Conservation (phyloP, 1,140 invertebrate species). For the Drosophila subpulchrella region DNA sequence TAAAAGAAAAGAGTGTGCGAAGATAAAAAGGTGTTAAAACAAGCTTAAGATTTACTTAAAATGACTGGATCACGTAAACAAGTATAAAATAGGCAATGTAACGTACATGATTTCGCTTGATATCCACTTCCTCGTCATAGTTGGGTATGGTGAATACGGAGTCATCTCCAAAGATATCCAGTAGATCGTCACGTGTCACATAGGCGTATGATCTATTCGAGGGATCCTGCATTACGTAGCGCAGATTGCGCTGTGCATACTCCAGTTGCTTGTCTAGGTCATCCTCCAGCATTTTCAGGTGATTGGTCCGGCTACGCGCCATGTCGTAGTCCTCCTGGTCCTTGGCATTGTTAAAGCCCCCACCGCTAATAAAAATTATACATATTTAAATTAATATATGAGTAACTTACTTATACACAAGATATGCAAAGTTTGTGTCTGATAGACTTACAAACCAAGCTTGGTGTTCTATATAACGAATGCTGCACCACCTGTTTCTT, state of each 20-base stretch:
- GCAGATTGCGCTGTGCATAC: conserved; percentile 74
- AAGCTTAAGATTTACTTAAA: no score
- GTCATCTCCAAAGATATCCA: conserved; percentile 70
- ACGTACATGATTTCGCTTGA: conserved; percentile 45
- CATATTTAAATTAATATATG: background rate
- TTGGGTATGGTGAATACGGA: conserved; percentile 79
- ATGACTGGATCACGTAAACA: no score
- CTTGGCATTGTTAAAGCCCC: conserved; percentile 69
- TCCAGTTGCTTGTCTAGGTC: conserved; percentile 74
- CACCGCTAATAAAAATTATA: conserved; percentile 36
- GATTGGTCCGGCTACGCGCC: conserved; percentile 56
- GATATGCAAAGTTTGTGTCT: no score
- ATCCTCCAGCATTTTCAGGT: conserved; percentile 65
- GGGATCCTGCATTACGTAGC: conserved; percentile 73
- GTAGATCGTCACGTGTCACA: conserved; percentile 79
- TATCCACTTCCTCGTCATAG: conserved; percentile 77
- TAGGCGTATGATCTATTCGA: conserved; percentile 78
- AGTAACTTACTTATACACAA: background rate
- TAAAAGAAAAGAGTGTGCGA: no score
- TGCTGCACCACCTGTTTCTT: no score
- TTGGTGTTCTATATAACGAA: no score
- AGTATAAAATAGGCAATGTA: background rate
- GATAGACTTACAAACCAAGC: no score
- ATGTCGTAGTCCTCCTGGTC: conserved; percentile 59
- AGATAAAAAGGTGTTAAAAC: no score